Conservation (phyloP, 2,113 vertebrate species). For the Athene noctua region DNA sequence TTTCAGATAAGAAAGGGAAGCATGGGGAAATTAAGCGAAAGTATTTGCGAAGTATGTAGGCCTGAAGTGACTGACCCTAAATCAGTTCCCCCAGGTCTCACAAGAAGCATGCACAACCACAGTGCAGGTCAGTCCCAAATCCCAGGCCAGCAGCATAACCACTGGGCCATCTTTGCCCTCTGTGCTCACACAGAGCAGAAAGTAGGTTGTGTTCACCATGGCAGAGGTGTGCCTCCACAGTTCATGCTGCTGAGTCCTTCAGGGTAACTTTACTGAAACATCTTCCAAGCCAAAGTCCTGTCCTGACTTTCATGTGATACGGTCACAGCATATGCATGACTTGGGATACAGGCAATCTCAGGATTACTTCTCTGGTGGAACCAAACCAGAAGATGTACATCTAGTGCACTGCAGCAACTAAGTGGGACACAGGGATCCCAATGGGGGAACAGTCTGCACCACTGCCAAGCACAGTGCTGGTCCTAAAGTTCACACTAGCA, state of each 20-base stretch:
- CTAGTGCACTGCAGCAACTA: not conserved
- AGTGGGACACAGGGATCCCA: not conserved
- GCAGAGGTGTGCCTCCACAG: not conserved
- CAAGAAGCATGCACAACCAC: accelerated
- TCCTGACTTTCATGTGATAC: not conserved
- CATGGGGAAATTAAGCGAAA: not conserved
- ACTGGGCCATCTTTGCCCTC: not conserved
- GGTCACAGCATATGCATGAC: not conserved
- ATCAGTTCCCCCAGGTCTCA: not conserved
- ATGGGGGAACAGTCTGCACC: not conserved
- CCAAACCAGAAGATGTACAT: not conserved
- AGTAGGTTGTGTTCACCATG: not conserved
- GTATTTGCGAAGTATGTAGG: not conserved
- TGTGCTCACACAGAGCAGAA: not conserved
- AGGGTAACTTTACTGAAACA: not conserved
- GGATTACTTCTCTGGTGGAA: not conserved
- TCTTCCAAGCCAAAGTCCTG: not conserved
- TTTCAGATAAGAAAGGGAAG: not conserved
- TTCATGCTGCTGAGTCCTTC: not conserved
- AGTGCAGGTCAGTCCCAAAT: accelerated
- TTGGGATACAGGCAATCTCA: not conserved
- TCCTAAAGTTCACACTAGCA: not conserved
- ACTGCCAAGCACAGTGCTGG: not conserved
- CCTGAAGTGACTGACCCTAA: not conserved
- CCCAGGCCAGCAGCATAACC: accelerated